phyloP scores from a whole-genome alignment of 2,113 vertebrate species.

The Lasiurus cinereus region DNA sequence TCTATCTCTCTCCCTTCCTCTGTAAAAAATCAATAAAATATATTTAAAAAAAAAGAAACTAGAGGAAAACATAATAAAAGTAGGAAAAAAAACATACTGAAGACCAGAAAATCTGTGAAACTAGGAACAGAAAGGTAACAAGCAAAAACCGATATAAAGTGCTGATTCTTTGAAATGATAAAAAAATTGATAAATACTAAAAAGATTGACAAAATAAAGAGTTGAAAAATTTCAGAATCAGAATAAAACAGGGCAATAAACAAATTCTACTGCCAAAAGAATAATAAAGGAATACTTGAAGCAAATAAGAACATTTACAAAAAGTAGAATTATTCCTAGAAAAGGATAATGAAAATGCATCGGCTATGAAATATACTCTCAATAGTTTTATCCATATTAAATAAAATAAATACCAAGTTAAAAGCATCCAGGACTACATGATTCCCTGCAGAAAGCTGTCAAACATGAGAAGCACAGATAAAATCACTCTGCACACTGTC shows the following conservation, averaged over 20 bases:
- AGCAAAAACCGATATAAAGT: slow-evolving; percentile 9
- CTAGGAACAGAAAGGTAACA: background rate
- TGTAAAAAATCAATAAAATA: no score
- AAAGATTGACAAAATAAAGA: background rate
- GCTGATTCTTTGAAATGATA: slow-evolving; percentile 15
- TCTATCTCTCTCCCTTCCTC: no score
- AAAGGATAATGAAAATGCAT: slow-evolving; percentile 40
- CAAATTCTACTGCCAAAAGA: background rate
- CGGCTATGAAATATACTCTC: slow-evolving; percentile 51
- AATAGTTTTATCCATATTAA: slow-evolving; percentile 59
- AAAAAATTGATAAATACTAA: background rate
- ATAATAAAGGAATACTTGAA: slow-evolving; percentile 24
- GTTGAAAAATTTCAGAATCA: background rate
- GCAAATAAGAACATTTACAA: slow-evolving; percentile 5
- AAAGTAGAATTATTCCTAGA: background rate
- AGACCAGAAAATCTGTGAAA: background rate
- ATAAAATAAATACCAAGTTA: slow-evolving; percentile 73
- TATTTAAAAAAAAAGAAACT: background rate
- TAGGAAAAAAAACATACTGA: background rate
- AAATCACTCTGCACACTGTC: background rate
- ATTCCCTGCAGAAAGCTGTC: slow-evolving; percentile 16
- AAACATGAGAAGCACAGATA: slow-evolving; percentile 14
- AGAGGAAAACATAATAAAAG: slow-evolving; percentile 20
- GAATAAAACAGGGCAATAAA: background rate
- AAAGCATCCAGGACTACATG: slow-evolving; percentile 29